Percentiles rank a stretch among this genome's conserved stretches.
Evolutionary conservation across 1,140 invertebrate species (phyloP).

Genomic region (Drosophila sp.): DNA sequence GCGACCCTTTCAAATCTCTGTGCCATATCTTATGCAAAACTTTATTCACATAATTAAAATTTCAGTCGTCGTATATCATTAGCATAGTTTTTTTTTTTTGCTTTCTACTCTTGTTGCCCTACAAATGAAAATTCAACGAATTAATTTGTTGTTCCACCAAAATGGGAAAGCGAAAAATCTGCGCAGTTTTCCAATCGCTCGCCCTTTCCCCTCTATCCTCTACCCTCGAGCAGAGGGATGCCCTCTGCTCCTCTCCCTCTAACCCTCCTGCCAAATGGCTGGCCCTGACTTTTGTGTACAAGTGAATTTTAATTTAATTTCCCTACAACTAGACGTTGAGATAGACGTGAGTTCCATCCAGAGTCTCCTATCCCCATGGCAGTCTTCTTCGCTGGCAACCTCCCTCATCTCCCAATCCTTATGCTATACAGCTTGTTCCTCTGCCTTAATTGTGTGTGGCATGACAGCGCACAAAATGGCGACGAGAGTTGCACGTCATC

Average conservation of each 20-base stretch:
- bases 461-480: constrained; percentile 80
- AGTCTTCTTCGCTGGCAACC: neutral
- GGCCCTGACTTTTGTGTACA: constrained; percentile 71
- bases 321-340: constrained; percentile 77
- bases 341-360: constrained; percentile 67
- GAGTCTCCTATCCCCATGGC: neutral
- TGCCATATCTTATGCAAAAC: constrained; percentile 28
- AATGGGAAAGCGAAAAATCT: constrained; percentile 64
- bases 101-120: neutral
- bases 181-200: constrained; percentile 69
- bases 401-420: neutral
- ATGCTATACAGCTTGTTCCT: constrained; percentile 47
- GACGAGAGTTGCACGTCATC: constrained; percentile 79
- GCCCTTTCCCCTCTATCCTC: constrained; percentile 17
- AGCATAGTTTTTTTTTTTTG: constrained; percentile 62
- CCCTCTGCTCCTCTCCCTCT: neutral
- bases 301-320: constrained; percentile 81
- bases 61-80: constrained; percentile 73
- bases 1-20: constrained; percentile 3
- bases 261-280: constrained; percentile 26
- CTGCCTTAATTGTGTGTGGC: constrained; percentile 78
- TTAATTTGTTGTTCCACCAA: constrained; percentile 69
- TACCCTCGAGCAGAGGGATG: neutral
- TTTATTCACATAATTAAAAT: constrained; percentile 73
- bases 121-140: constrained; percentile 61